Base-by-base conservation (phyloP, 1,140 invertebrate genomes). In the Eubasilissa regina region DNA sequence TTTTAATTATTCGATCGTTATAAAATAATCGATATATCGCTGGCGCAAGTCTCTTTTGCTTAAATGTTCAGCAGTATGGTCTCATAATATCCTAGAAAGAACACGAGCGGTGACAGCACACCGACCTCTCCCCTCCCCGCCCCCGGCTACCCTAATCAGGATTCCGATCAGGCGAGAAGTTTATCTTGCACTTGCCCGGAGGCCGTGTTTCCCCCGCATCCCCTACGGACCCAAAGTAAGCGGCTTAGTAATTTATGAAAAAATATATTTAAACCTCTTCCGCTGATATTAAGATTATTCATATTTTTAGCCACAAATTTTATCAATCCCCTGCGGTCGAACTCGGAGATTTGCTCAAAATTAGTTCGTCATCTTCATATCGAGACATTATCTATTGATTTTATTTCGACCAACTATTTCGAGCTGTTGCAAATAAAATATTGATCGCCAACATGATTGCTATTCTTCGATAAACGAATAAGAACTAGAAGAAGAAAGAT, bases 151-250 rank as follows among this genome's bases (percentile, higher is more conserved):
- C 73, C 79, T 80, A 77, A 80, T 80, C 79, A 64, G 75, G 74
- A 80, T 80, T 80, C 79, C 55, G 75, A 80, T 80, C 79, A 80
- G 79, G 64, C 51, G 45, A 72, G 35, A 64, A 77, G 79, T 80
- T 80, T 76, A 80, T 77, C 64, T 64, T 75, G 15, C 73, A 58
- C 73, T 75, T 60, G 55, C 43, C 70, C 70, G 47, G 51, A 43
- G 60, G 47, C 25, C 45, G 58, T 45, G 47, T 25, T 60, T 9
- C 74, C 53, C 74, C 56, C 44, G 19, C 48, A 11, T 19, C 21
- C 48, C 56, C 48, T 3, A n/a, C 44, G 58, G 55, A 13, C 19
- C 11, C 10, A 17, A 12, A 64, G 60, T 64, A 64, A 64, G 60
- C 1, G 9, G 7, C n/a, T 10, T 21, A 3, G 55, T 3, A 35